A percentile compares a stretch with the other conserved stretches of the same genome.
Evolutionary conservation across 2,113 vertebrate genomes (phyloP).

Genomic region (Calidris pugnax): DNA sequence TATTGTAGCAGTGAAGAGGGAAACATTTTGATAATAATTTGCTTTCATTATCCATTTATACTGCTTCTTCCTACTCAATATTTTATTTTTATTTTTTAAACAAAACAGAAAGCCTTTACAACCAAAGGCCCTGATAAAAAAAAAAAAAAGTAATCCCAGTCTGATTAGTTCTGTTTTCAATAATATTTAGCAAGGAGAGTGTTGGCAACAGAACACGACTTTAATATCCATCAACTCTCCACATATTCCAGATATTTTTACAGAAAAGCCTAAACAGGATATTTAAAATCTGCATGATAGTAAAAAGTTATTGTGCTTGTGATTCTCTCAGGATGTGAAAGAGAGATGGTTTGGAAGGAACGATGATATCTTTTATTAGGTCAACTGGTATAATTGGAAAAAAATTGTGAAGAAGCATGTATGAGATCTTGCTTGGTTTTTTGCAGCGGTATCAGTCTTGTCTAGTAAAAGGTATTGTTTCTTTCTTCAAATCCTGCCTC

Average conservation of each 20-base stretch:
- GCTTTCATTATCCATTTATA: constrained; percentile 40
- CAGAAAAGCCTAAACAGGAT: neutral
- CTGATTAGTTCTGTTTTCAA: constrained; percentile 3
- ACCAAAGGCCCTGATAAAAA: neutral
- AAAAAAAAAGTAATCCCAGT: neutral
- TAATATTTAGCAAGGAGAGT: neutral
- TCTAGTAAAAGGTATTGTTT: neutral
- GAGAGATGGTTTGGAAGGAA: neutral
- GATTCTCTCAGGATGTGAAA: neutral
- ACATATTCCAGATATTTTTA: neutral
- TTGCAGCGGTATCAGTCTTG: neutral
- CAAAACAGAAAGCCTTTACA: neutral
- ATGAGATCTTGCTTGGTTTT: neutral
- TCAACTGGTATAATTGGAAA: neutral
- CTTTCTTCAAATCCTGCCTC: neutral
- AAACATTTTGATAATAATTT: constrained; percentile 52
- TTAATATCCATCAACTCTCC: neutral
- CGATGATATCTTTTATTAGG: neutral
- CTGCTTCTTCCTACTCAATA: neutral
- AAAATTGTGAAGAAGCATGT: neutral
- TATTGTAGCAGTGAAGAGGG: constrained; percentile 25
- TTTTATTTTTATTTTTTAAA: constrained; percentile 28
- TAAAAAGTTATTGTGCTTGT: neutral
- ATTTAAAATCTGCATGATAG: neutral
- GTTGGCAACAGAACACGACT: neutral